Evolutionary conservation across 92 coral and sea anemone species (phyloP), one percentile per base, ranked within the genome.

Genomic region (Muricea muricata): DNA sequence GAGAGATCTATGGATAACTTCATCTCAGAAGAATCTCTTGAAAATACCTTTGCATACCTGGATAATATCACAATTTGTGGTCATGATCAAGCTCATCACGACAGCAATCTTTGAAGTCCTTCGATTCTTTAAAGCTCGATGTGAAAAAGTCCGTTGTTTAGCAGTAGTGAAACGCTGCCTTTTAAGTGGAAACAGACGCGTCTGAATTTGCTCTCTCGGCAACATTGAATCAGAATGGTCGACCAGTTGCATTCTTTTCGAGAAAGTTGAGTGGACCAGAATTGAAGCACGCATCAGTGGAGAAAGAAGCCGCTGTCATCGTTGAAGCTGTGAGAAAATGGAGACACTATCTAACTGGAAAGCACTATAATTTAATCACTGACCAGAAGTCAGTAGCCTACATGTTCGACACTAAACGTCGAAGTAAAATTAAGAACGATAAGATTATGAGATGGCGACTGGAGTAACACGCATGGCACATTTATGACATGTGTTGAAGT

Each of bases 1-100:
- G 4, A 89, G 60, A 86, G 92, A 10, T 80, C 80, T 39, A 88
- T 91, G 90, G 67, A 66, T 80, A 84, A 73, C 65, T 84, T 91
- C 25, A 80, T 87, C 21, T 54, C 84, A 1, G 84, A 87, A 18
- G 61, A 91, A 11, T 20, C 34, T 12, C 93, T 89, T 32, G 41
- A 8, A 2, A 18, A 21, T 60, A 60, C 68, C 1, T 60, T 60
- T 10, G 1, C 34, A 11, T 87, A 69, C 25, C 41, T 87, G 75
- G 87, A 81, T 79, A 70, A 87, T 79, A 81, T 86, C 0, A 86
- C 86, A n/a, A 76, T 82, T 13, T 63, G 75, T 14, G 90, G 90
- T 7, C 84, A 24, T 9, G 84, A 84, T 20, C 88, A 84, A 57
- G 20, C 9, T 18, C 75, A 75, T 1, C 84, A 84, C 20, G 68